Evolutionary conservation across 2,797 vertebrate species (phyloP).

Genomic region (Chiroxiphia lanceolata): DNA sequence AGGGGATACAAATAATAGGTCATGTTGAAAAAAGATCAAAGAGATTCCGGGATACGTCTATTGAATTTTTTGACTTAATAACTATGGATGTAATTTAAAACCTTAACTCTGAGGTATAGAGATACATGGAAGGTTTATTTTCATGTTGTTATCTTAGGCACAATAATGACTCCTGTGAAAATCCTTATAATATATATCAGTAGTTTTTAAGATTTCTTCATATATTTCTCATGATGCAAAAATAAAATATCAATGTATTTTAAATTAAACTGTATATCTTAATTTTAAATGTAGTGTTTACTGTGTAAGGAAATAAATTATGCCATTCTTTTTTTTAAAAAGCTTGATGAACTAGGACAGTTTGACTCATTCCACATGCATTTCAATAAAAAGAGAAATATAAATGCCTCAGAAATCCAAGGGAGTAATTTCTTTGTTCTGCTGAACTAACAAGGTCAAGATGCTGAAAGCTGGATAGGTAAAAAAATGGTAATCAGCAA

Average conservation of each 20-base stretch:
- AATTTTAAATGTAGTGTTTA: background rate
- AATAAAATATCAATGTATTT: background rate
- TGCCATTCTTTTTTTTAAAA: background rate
- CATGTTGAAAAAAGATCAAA: conserved; percentile 39
- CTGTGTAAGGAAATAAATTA: background rate
- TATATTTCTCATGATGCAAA: background rate
- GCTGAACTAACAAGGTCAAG: background rate
- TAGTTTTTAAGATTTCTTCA: background rate
- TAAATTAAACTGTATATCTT: background rate
- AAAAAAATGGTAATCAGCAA: background rate
- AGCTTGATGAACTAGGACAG: background rate
- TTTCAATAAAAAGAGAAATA: background rate
- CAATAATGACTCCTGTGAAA: background rate
- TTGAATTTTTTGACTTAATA: conserved; percentile 1
- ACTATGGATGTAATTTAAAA: background rate
- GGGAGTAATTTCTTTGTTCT: background rate
- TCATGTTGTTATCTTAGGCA: background rate
- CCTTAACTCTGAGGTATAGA: background rate
- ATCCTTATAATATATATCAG: background rate
- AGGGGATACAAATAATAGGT: conserved; percentile 27
- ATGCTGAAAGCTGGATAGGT: background rate
- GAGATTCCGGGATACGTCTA: background rate
- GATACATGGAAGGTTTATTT: background rate
- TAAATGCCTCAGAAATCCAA: background rate
- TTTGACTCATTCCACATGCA: background rate